Evolutionary conservation across 37 sponge, comb jelly and placozoan genomes (phyloP).

Genomic region (Halichondria panicea): DNA sequence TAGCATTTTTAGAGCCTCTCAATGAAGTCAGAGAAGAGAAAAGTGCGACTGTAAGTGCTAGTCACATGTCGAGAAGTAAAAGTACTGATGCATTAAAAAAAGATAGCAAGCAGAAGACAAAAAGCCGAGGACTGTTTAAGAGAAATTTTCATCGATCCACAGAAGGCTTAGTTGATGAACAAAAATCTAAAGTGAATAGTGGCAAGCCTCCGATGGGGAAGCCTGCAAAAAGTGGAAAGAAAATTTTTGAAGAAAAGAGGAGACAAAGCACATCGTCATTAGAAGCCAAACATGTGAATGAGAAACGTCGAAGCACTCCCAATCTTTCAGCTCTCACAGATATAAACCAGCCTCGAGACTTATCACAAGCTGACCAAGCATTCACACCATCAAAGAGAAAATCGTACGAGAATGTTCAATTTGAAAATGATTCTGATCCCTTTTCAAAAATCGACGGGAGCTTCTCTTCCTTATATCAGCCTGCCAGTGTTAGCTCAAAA

Average conservation of each 20-base stretch:
- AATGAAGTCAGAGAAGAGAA: constrained; percentile 3
- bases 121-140: not conserved
- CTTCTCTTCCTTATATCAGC: too few relatives aligned
- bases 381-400: not conserved
- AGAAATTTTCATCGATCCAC: constrained; percentile 16
- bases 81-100: constrained; percentile 1
- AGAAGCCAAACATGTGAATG: not conserved
- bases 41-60: not conserved
- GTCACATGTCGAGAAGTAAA: not conserved
- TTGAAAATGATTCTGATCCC: too few relatives aligned
- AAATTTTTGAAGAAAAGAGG: not conserved
- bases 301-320: not conserved
- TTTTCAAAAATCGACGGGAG: too few relatives aligned
- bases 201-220: constrained; percentile 40
- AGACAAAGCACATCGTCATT: not conserved
- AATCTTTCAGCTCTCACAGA: constrained; percentile 16
- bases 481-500: constrained; percentile 7
- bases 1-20: too few relatives aligned
- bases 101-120: not conserved
- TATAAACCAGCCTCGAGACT: not conserved
- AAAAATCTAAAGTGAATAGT: not conserved
- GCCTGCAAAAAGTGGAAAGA: not conserved
- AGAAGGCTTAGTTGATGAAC: not conserved
- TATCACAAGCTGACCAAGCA: not conserved
- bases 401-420: too few relatives aligned